A percentile compares a stretch with the other conserved stretches of the same genome.
phyloP scores from a whole-genome alignment of 2,888 invertebrate genomes.

The Hetaerina titia region DNA sequence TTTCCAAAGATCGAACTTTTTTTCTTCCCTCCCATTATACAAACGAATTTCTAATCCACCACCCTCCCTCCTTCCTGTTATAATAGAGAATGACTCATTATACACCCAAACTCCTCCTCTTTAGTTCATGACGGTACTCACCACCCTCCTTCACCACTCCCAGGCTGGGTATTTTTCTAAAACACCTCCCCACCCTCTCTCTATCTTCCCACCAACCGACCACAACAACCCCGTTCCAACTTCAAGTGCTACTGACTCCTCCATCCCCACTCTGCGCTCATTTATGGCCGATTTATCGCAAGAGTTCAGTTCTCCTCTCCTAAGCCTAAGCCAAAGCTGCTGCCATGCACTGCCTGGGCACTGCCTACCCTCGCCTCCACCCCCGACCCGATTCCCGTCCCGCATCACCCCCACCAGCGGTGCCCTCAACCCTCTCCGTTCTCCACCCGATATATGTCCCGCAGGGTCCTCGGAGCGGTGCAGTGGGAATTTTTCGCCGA shows the following conservation, averaged over 20 bases:
- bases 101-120: no score
- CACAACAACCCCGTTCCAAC: background rate
- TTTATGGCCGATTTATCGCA: slow-evolving; percentile 32
- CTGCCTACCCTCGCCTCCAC: background rate
- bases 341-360: background rate
- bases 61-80: no score
- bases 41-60: no score
- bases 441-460: slow-evolving; percentile 13
- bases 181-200: background rate
- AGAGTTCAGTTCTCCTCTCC: background rate
- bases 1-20: no score
- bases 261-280: background rate
- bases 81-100: no score
- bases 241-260: background rate
- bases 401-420: background rate
- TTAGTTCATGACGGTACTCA: no score
- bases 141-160: no score
- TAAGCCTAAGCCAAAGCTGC: background rate
- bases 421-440: background rate
- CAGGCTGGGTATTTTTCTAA: background rate
- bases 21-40: no score
- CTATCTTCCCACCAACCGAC: background rate
- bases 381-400: background rate
- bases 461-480: background rate
- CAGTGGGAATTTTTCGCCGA: slow-evolving; percentile 11